A percentile compares a stretch with the other conserved stretches of the same genome.
Conservation (phyloP, 92 coral and sea anemone genomes). For the Phymanthus crucifer region DNA sequence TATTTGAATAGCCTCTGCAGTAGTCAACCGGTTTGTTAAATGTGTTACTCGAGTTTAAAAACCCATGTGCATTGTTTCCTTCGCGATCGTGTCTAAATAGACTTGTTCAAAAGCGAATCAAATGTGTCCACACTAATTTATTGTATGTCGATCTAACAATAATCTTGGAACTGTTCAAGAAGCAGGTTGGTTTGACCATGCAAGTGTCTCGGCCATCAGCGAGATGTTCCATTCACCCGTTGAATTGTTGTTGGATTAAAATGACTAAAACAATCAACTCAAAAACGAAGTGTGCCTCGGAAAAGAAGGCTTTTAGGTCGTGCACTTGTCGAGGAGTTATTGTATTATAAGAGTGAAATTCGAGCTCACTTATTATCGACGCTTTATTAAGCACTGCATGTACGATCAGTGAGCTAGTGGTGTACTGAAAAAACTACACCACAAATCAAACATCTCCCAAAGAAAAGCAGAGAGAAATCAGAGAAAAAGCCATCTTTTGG, state of each 20-base stretch:
- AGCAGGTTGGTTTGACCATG: conserved; percentile 19
- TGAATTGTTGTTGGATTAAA: conserved; percentile 22
- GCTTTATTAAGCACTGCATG: neutral
- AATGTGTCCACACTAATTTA: conserved; percentile 18
- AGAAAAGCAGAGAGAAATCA: neutral
- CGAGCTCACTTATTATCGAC: conserved; percentile 22
- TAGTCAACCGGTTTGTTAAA: conserved; percentile 1
- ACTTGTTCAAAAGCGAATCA: conserved; percentile 13
- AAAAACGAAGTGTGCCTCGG: conserved; percentile 33
- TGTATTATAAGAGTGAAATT: conserved; percentile 27
- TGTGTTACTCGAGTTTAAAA: conserved; percentile 15
- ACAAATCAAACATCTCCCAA: neutral
- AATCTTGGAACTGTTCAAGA: neutral
- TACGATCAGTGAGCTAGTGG: neutral
- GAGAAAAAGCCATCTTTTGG: neutral
- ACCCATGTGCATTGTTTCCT: neutral
- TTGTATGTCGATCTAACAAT: conserved; percentile 18
- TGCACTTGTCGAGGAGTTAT: conserved; percentile 12
- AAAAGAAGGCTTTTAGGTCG: conserved; percentile 25
- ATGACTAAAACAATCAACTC: conserved; percentile 8
- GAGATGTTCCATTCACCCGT: neutral
- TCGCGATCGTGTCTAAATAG: neutral
- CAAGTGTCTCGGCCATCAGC: conserved; percentile 22
- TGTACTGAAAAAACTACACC: neutral
- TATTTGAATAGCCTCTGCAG: neutral